Conservation (phyloP, 2,113 vertebrate genomes). For the Hydropotes inermis region DNA sequence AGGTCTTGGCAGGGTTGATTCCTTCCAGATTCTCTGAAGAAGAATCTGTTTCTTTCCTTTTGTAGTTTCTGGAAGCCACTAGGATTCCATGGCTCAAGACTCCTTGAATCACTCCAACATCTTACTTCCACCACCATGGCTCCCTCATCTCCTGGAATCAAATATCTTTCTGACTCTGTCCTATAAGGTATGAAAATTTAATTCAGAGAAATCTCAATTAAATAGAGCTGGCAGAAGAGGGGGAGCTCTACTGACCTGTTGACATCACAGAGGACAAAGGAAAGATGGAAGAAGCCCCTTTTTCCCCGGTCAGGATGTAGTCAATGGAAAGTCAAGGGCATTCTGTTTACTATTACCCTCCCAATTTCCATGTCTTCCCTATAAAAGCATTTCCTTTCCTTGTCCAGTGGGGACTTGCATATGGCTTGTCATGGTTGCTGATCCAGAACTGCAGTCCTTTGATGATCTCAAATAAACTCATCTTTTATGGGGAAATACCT, state of each 20-base stretch:
- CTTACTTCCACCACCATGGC: background rate
- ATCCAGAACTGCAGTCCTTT: background rate
- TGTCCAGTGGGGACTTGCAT: background rate
- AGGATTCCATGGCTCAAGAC: background rate
- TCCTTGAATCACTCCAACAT: background rate
- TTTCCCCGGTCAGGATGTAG: accelerated
- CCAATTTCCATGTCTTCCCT: background rate
- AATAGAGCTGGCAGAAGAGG: background rate
- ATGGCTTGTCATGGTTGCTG: background rate
- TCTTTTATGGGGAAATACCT: background rate
- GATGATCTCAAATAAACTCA: background rate
- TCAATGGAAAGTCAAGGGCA: background rate
- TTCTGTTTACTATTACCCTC: background rate
- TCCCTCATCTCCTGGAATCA: background rate
- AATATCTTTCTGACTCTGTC: background rate
- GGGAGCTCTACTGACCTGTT: background rate
- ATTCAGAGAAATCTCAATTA: background rate
- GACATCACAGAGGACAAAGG: background rate
- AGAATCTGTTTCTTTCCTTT: background rate
- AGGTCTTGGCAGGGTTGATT: background rate
- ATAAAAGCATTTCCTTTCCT: background rate
- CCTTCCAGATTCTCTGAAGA: background rate
- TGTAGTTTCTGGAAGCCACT: background rate
- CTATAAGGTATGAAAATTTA: background rate
- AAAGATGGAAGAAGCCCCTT: background rate